phyloP scores from a whole-genome alignment of 2,113 vertebrate species.

The Vimba vimba region DNA sequence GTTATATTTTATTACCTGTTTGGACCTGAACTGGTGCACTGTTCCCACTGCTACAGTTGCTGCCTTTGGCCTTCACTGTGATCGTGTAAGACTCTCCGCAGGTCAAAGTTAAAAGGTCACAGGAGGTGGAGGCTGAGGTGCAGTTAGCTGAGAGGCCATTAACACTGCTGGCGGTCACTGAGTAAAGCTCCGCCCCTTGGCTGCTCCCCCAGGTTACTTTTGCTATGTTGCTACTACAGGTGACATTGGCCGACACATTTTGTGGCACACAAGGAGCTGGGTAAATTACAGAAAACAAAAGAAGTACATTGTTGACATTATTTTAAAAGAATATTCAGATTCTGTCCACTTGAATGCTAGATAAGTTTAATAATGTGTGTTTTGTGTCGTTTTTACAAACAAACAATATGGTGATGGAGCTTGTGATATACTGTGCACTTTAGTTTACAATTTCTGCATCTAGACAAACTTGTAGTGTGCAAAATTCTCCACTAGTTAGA shows the following conservation, averaged over 20 bases:
- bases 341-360: background rate
- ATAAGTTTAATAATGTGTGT: background rate
- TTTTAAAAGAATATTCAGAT: background rate
- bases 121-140: constrained; percentile 46
- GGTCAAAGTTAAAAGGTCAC: constrained; percentile 42
- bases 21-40: constrained; percentile 37
- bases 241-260: constrained; percentile 33
- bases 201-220: constrained; percentile 45
- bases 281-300: background rate
- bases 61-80: constrained; percentile 42
- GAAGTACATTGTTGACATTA: background rate
- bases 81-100: constrained; percentile 56
- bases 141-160: constrained; percentile 47
- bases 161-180: constrained; percentile 40
- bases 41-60: constrained; percentile 45
- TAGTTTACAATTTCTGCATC: background rate
- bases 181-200: constrained; percentile 37
- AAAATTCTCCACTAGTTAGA: background rate
- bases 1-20: background rate
- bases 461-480: background rate
- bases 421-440: background rate
- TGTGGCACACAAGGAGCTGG: constrained; percentile 50
- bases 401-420: background rate
- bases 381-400: background rate
- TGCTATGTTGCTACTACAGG: constrained; percentile 46